Base-by-base conservation (phyloP, 1,140 invertebrate genomes). In the Scylla paramamosain region DNA sequence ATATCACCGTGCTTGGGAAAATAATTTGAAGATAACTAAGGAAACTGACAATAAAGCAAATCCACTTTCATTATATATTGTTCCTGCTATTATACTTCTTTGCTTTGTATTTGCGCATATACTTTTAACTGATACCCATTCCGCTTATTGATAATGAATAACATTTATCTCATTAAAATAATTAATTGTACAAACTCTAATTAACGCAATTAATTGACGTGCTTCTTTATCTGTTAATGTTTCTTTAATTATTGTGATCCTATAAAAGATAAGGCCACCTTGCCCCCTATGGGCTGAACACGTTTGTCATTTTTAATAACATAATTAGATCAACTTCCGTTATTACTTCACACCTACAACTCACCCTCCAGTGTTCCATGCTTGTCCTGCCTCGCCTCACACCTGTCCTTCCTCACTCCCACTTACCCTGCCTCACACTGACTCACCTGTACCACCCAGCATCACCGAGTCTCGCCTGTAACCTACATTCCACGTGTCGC, bases 181-280 rank as follows among this genome's bases (percentile, higher is more conserved):
- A 77, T 77, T 77, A 77, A 77, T 77, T 77, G 67, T n/a, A 77
- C 67, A n/a, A n/a, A 77, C n/a, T 25, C 67, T n/a, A 77, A 77
- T 77, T 77, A 77, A n/a, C 67, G 20, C 20, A 77, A 77, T 77
- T 77, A 25, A 77, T 77, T 77, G 67, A 77, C n/a, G 67, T 77
- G 25, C 67, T 77, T 77, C 52, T 77, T 77, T 77, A 77, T 77
- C 16, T 77, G 52, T 20, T 16, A 59, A 59, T 59, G 25, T 77
- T 77, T 7, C n/a, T 77, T n/a, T 77, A 77, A 77, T 77, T n/a
- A 77, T 25, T 77, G 67, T 77, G 67, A 77, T 77, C 6, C 20
- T 77, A 77, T 77, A n/a, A n/a, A 77, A 77, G 67, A 77, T n/a
- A n/a, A n/a, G 20, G 20, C 67, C 67, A 77, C 25, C 2, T n/a